Conservation (phyloP, 2,888 invertebrate genomes). For the Acleris sparsana region DNA sequence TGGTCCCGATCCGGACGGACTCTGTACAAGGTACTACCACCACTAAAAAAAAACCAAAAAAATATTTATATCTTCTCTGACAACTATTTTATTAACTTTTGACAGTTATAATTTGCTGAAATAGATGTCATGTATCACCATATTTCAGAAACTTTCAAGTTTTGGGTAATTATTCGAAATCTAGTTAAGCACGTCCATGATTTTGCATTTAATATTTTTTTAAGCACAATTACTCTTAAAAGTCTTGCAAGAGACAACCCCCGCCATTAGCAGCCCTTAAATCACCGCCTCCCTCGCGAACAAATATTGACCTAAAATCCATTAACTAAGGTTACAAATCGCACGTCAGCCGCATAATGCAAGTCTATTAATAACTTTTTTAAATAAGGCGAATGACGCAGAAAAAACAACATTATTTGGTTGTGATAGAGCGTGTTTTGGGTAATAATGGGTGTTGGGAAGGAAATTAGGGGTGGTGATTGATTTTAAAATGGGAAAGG, state of each 20-base stretch:
- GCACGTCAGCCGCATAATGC: constrained; percentile 12
- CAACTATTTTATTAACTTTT: too few species aligned
- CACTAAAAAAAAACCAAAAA: too few species aligned
- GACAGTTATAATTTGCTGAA: too few species aligned
- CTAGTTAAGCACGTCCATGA: too few species aligned
- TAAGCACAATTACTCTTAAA: not conserved
- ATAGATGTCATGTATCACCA: too few species aligned
- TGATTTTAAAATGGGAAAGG: constrained; percentile 24
- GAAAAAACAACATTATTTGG: not conserved
- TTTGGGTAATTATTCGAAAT: too few species aligned
- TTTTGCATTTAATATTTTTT: not conserved
- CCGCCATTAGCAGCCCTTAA: not conserved
- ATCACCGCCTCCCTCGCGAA: not conserved
- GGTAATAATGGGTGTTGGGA: not conserved
- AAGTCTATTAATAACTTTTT: constrained; percentile 29
- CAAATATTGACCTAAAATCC: constrained; percentile 6
- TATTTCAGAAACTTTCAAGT: too few species aligned
- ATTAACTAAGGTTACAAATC: constrained; percentile 20
- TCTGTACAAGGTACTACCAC: too few species aligned
- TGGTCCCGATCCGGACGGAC: too few species aligned
- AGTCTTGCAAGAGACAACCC: constrained; percentile 2
- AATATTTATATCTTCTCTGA: too few species aligned
- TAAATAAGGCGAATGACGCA: not conserved
- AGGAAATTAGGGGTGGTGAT: constrained; percentile 18
- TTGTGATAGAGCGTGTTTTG: not conserved